Evolutionary conservation across 30 jellyfish, hydroid and myxozoan genomes (phyloP).

Genomic region (Pelagia noctiluca): DNA sequence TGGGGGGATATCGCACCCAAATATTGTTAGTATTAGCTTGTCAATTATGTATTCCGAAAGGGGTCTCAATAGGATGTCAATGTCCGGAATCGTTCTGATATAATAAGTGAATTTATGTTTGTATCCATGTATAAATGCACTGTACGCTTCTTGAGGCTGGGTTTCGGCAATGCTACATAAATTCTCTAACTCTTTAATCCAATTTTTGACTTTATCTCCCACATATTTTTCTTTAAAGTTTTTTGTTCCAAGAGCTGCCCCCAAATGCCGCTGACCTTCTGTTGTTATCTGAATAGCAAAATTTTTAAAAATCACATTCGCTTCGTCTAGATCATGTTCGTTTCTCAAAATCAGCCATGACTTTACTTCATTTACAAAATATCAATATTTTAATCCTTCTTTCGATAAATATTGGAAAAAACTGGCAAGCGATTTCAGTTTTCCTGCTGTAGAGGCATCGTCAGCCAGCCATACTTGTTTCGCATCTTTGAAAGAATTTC

Average conservation of each 20-base stretch:
- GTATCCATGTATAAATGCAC: neutral
- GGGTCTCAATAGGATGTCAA: no score
- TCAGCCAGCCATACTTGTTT: neutral
- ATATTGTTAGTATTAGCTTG: no score
- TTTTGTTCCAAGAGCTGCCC: neutral
- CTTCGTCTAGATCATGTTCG: neutral
- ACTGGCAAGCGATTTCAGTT: neutral
- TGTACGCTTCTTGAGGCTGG: neutral
- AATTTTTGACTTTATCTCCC: no score
- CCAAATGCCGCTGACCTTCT: neutral
- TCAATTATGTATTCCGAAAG: no score
- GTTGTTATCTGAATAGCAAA: neutral
- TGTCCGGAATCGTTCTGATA: neutral
- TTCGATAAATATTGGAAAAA: no score
- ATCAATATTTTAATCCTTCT: neutral
- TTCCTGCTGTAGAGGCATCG: neutral
- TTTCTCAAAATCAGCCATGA: neutral
- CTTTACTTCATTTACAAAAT: neutral
- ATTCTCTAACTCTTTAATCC: neutral
- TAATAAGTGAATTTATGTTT: neutral
- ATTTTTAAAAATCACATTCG: neutral
- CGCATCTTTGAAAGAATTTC: neutral
- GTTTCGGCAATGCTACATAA: neutral
- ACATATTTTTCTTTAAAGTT: neutral
- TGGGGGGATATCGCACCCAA: no score